A percentile compares a stretch with the other conserved stretches of the same genome.
phyloP scores from a whole-genome alignment of 2,113 vertebrate genomes.

The Conger conger region DNA sequence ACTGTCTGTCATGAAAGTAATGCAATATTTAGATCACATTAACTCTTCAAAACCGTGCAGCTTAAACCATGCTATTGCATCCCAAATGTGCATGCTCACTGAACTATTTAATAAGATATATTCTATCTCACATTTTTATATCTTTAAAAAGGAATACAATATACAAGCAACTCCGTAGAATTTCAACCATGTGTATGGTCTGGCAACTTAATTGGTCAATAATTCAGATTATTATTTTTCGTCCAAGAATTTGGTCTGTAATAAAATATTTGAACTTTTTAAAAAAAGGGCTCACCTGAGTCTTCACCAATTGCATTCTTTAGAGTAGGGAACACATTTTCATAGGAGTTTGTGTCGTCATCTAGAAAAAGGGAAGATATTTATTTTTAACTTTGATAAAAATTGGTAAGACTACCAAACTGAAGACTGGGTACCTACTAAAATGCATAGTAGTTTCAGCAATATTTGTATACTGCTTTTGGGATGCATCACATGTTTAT shows the following conservation, averaged over 20 bases:
- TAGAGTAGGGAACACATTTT: slow-evolving; percentile 26
- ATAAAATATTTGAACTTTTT: too few relatives aligned
- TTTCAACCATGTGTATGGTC: not conserved
- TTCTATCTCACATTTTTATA: too few relatives aligned
- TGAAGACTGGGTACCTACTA: not conserved
- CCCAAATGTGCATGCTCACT: too few relatives aligned
- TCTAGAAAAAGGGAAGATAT: not conserved
- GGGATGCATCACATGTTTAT: not conserved
- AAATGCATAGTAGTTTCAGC: not conserved
- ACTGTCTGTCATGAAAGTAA: slow-evolving; percentile 25
- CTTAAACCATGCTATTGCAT: too few relatives aligned
- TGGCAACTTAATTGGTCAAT: not conserved
- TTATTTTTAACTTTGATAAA: not conserved
- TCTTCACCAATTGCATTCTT: not conserved
- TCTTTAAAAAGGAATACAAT: not conserved
- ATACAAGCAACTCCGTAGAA: not conserved
- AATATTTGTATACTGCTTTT: not conserved
- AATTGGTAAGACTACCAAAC: not conserved
- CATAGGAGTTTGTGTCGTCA: slow-evolving; percentile 19
- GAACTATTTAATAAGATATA: too few relatives aligned
- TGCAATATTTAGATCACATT: not conserved
- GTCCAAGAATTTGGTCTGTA: not conserved
- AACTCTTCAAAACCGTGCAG: not conserved
- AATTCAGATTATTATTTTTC: not conserved
- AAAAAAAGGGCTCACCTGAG: slow-evolving; percentile 1